phyloP scores from a whole-genome alignment of 2,797 vertebrate species.

The Melanotaenia trifasciata region DNA sequence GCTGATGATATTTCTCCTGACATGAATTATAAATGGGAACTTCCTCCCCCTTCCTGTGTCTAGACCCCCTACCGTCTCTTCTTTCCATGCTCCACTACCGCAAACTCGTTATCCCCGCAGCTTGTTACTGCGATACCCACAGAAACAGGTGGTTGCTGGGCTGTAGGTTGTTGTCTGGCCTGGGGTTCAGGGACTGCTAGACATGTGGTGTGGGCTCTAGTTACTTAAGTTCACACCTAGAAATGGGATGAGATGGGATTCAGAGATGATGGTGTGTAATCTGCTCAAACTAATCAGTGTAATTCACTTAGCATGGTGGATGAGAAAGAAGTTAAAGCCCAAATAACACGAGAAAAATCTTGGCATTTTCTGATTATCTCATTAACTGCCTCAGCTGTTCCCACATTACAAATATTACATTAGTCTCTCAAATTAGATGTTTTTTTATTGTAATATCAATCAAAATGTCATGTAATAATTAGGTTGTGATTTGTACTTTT shows the following conservation, averaged over 20 bases:
- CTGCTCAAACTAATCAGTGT: background rate
- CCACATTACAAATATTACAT: background rate
- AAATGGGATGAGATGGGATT: background rate
- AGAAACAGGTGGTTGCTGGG: slow-evolving; percentile 82
- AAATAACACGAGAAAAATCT: background rate
- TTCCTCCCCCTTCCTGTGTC: slow-evolving; percentile 72
- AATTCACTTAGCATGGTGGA: background rate
- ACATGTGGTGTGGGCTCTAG: background rate
- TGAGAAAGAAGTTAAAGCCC: background rate
- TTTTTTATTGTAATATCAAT: background rate
- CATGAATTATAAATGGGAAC: slow-evolving; percentile 86
- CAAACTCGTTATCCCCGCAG: slow-evolving; percentile 75
- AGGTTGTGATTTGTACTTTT: background rate
- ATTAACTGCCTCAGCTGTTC: background rate
- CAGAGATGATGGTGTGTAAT: background rate
- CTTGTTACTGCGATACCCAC: slow-evolving; percentile 64
- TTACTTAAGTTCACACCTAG: background rate
- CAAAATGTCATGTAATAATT: background rate
- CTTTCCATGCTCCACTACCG: slow-evolving; percentile 35
- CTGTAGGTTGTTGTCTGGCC: slow-evolving; percentile 51
- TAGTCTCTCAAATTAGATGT: background rate
- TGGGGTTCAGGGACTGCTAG: background rate
- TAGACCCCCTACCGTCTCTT: slow-evolving; percentile 57
- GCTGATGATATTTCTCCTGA: slow-evolving; percentile 85
- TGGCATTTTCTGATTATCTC: background rate